These are phyloP conservation scores for Felis chaus DNA, from an alignment of 2,113 vertebrate species.

Conservation along the genomic window DNA sequence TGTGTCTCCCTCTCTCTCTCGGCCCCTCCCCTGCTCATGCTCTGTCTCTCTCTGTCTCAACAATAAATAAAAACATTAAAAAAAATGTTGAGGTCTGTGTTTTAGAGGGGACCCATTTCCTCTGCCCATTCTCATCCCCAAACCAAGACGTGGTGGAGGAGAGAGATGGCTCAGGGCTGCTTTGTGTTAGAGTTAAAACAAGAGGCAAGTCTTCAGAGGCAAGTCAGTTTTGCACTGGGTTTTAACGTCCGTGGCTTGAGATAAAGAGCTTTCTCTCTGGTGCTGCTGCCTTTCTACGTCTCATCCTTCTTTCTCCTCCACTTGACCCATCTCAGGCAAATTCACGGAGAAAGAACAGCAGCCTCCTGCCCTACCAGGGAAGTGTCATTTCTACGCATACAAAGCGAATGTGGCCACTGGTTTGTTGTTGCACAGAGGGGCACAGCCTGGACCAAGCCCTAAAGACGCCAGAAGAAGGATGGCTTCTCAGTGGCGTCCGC, in stretches of 20 bases:
- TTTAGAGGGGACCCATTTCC: background rate
- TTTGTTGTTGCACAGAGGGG: background rate
- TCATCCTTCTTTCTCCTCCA: constrained; percentile 71
- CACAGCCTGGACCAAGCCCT: background rate
- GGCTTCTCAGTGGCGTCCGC: background rate
- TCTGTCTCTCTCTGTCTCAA: no score
- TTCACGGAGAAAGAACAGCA: background rate
- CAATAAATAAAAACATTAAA: no score
- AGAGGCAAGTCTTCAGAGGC: constrained; percentile 66
- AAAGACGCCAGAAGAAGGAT: background rate
- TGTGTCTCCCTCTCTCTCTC: no score
- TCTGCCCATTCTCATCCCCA: background rate
- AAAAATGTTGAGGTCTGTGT: background rate
- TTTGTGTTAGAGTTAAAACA: constrained; percentile 71
- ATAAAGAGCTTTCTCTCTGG: constrained; percentile 81
- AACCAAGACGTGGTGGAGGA: background rate
- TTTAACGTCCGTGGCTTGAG: constrained; percentile 66
- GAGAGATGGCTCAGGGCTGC: background rate
- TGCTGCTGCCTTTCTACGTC: constrained; percentile 63
- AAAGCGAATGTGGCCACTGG: background rate
- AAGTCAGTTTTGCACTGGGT: constrained; percentile 65
- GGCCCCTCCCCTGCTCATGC: no score
- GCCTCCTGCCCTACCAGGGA: background rate
- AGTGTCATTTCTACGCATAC: background rate
- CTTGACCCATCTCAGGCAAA: background rate